phyloP scores from a whole-genome alignment of 2,797 vertebrate genomes.

The Petrocephalus schoutedeni region DNA sequence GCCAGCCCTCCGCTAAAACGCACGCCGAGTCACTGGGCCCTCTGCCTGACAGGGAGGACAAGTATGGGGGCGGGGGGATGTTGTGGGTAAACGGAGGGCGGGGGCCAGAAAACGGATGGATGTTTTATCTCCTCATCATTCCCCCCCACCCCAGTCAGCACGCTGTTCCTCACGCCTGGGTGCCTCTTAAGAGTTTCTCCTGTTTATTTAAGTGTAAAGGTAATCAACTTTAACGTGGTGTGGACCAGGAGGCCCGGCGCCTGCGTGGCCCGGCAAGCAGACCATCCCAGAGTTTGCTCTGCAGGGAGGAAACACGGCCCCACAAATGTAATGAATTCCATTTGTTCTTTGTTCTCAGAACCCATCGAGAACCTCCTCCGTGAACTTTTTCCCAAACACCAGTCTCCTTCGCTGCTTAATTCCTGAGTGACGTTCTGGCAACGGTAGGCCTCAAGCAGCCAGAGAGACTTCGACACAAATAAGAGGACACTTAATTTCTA shows the following conservation, averaged over 20 bases:
- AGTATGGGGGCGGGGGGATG: conserved; percentile 35
- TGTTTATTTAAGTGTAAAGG: conserved; percentile 64
- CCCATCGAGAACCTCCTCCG: background rate
- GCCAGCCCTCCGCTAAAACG: conserved; percentile 48
- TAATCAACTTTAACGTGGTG: conserved; percentile 50
- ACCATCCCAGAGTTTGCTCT: conserved; percentile 44
- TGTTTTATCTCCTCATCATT: conserved; percentile 49
- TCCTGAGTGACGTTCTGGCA: background rate
- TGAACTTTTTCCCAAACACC: background rate
- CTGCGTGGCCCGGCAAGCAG: conserved; percentile 32
- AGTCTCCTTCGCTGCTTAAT: background rate
- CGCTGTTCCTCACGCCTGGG: conserved; percentile 42
- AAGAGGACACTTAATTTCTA: background rate
- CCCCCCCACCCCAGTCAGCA: background rate
- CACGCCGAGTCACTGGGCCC: conserved; percentile 42
- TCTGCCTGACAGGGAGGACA: conserved; percentile 41
- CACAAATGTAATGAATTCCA: background rate
- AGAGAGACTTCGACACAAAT: background rate
- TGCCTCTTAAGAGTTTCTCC: conserved; percentile 43
- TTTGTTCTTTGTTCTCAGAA: background rate
- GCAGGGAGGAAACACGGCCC: conserved; percentile 49
- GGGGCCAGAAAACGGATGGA: conserved; percentile 36
- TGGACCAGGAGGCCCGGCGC: conserved; percentile 25
- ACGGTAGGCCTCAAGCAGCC: background rate
- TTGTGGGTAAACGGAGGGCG: background rate